Evolutionary conservation across 2,113 vertebrate species (phyloP).

Genomic region (Gracilinanus agilis): DNA sequence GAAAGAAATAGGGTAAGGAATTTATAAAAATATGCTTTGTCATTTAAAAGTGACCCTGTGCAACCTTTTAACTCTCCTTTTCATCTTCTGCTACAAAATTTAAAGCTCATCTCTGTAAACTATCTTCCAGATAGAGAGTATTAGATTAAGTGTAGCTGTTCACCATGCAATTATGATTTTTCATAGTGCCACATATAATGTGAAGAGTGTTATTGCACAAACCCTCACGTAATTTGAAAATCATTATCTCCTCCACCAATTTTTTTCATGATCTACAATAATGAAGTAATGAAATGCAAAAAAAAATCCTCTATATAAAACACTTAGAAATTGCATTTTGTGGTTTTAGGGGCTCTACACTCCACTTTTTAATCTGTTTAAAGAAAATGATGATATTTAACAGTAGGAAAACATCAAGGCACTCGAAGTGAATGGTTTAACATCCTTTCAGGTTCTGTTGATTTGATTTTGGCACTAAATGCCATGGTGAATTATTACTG

Average conservation of each 20-base stretch:
- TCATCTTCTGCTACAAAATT: conserved; percentile 51
- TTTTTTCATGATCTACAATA: conserved; percentile 75
- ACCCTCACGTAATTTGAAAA: conserved; percentile 72
- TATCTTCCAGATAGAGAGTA: conserved; percentile 57
- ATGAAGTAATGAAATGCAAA: conserved; percentile 78
- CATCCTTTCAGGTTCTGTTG: conserved; percentile 57
- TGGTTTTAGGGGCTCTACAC: conserved; percentile 66
- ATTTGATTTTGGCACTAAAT: conserved; percentile 58
- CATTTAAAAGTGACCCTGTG: conserved; percentile 53
- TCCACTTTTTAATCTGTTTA: conserved; percentile 76
- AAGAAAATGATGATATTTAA: conserved; percentile 68
- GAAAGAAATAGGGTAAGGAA: conserved; percentile 40
- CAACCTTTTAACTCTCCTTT: conserved; percentile 38
- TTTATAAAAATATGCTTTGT: conserved; percentile 38
- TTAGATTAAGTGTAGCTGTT: conserved; percentile 61
- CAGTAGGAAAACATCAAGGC: conserved; percentile 64
- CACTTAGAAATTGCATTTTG: conserved; percentile 71
- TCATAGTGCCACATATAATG: conserved; percentile 66
- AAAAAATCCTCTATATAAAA: conserved; percentile 74
- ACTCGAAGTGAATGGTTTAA: conserved; percentile 67
- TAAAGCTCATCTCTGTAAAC: conserved; percentile 52
- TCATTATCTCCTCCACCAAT: conserved; percentile 72
- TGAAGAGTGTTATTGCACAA: conserved; percentile 74
- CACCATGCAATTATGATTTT: conserved; percentile 64
- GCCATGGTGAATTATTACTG: conserved; percentile 61